Percentiles rank a stretch among this genome's conserved stretches.
These are phyloP conservation scores for Archivesica marissinica DNA, from an alignment of 1,140 invertebrate genomes.

Conservation along the genomic window DNA sequence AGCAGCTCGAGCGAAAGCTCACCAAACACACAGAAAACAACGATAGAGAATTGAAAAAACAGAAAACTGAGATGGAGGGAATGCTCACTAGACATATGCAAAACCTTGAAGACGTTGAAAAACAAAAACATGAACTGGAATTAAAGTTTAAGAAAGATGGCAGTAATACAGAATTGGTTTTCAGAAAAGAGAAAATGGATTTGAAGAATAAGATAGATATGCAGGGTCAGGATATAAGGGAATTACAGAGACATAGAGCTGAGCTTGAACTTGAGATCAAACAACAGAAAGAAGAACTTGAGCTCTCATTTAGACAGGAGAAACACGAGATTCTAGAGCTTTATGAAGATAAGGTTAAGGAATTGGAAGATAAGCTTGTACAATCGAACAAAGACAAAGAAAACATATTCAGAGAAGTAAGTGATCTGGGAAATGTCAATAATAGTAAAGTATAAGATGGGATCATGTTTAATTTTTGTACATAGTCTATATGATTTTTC, in stretches of 20 bases:
- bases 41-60: slow-evolving; percentile 36
- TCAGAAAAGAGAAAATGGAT: slow-evolving; percentile 39
- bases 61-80: slow-evolving; percentile 52
- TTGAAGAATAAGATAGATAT: slow-evolving; percentile 15
- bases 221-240: slow-evolving; percentile 36
- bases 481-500: no score
- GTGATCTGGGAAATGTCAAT: not conserved
- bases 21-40: slow-evolving; percentile 8
- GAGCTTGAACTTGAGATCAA: slow-evolving; percentile 58
- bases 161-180: slow-evolving; percentile 12
- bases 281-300: slow-evolving; percentile 63
- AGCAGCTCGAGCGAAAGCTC: slow-evolving; percentile 18
- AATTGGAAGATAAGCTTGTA: slow-evolving; percentile 43
- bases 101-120: slow-evolving; percentile 48
- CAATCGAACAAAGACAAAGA: slow-evolving; percentile 46
- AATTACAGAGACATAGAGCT: slow-evolving; percentile 27
- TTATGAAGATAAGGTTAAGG: slow-evolving; percentile 42
- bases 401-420: slow-evolving; percentile 58
- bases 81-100: slow-evolving; percentile 47
- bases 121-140: slow-evolving; percentile 37
- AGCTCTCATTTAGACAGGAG: slow-evolving; percentile 60
- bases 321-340: slow-evolving; percentile 52
- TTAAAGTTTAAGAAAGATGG: slow-evolving; percentile 31
- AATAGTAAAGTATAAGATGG: no score
- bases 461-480: no score